phyloP scores from a whole-genome alignment of 1,140 invertebrate species.

The Trichonephila clavipes region DNA sequence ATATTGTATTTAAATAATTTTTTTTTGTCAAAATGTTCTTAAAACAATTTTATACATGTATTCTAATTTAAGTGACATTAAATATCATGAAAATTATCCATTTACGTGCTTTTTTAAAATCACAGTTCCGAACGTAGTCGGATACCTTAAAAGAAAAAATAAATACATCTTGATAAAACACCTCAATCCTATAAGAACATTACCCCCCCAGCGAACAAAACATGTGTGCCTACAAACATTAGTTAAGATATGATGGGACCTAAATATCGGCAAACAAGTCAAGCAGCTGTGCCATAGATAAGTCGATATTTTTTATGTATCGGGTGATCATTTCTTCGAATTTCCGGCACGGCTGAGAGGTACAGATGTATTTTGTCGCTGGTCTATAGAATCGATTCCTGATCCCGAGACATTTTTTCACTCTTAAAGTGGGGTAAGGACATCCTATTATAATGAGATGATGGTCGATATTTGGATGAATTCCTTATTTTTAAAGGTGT shows the following conservation, averaged over 20 bases:
- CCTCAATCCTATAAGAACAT: background rate
- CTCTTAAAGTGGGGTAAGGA: background rate
- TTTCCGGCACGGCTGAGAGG: background rate
- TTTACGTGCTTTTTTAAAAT: too few species aligned
- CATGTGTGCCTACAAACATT: background rate
- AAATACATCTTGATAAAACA: too few species aligned
- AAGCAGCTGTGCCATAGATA: constrained; percentile 3
- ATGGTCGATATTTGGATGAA: background rate
- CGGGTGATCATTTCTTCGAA: constrained; percentile 14
- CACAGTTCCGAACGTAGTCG: too few species aligned
- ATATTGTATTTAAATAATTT: too few species aligned
- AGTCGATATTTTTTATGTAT: constrained; percentile 34
- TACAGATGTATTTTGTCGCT: background rate
- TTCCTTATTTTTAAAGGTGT: background rate
- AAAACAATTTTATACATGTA: too few species aligned
- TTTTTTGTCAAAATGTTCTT: too few species aligned
- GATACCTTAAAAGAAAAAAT: too few species aligned
- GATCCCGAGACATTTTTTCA: constrained; percentile 2
- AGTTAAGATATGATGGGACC: background rate
- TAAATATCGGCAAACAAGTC: background rate
- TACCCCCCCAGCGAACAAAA: background rate
- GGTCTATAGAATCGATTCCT: background rate
- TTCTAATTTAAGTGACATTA: too few species aligned
- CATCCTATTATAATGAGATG: background rate
- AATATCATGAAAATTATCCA: too few species aligned